Base-by-base conservation (phyloP, 2,797 vertebrate genomes). In the Anguilla anguilla region DNA sequence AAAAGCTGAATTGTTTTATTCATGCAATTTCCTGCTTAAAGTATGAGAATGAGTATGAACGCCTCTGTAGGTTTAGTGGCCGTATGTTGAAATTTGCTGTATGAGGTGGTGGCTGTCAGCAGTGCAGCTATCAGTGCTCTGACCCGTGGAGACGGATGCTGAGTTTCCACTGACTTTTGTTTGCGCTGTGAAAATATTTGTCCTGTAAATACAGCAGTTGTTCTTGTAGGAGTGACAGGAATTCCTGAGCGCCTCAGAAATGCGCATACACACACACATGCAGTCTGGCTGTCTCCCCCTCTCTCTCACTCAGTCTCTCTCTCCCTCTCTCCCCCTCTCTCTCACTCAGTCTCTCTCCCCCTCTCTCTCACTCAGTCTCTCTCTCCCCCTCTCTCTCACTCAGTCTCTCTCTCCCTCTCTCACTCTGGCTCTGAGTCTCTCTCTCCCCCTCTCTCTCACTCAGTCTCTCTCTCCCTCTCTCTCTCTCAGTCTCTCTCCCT, bases 131-230 rank as follows among this genome's bases (percentile, higher is more conserved):
- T 79, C 74, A 6, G 17, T 43, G 72, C 17, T 46, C 74, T 43
- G 35, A 17, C 74, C 72, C 31, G 6, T 79, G 19, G 5, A 79
- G 35, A 46, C 19, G 74, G 39, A 43, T 46, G 74, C 74, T 83
- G 61, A 55, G 86, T n/a, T n/a, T 6, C 46, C 4, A 89, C 90
- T 90, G 88, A 85, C 1, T 79, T 91, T 90, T 91, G 89, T 92
- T 49, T 87, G 59, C 3, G 77, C 81, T 67, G 89, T 86, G 22
- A 85, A 85, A 89, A 83, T 89, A 88, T 90, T 89, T 83, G 46
- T 61, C 87, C 88, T 51, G 11, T 95, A 92, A 94, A 91, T 90
- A 90, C 87, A 5, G 1, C 6, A 83, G 88, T 93, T 94, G 92
- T 94, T 93, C 88, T 87, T 83, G 51, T 91, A 53, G 88, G 83